Evolutionary conservation across 2,888 invertebrate genomes (phyloP).

Genomic region (Xylocampa areola): DNA sequence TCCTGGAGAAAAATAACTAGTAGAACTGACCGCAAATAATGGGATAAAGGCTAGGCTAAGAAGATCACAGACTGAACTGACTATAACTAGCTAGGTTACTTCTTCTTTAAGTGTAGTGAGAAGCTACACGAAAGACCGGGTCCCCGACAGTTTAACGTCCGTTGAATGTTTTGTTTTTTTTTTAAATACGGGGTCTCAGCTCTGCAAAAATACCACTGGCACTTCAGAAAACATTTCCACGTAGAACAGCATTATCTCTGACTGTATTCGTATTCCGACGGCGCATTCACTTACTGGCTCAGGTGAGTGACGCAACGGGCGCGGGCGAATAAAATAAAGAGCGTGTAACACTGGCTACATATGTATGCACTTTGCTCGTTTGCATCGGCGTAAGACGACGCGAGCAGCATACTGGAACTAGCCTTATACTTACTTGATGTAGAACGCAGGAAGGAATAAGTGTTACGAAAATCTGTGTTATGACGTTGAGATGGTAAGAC

Average conservation of each 20-base stretch:
- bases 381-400: slow-evolving; percentile 48
- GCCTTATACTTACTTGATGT: slow-evolving; percentile 34
- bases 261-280: slow-evolving; percentile 60
- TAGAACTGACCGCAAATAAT: too few relatives aligned
- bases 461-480: slow-evolving; percentile 5
- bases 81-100: too few relatives aligned
- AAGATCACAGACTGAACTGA: too few relatives aligned
- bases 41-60: too few relatives aligned
- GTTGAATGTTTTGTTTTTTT: too few relatives aligned
- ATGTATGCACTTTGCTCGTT: slow-evolving; percentile 65
- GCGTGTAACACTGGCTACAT: slow-evolving; percentile 54
- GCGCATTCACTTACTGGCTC: slow-evolving; percentile 64
- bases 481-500: slow-evolving; percentile 16
- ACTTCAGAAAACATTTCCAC: slow-evolving; percentile 33
- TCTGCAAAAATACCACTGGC: not conserved
- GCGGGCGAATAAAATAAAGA: slow-evolving; percentile 65
- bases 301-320: slow-evolving; percentile 62
- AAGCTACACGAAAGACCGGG: too few relatives aligned
- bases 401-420: slow-evolving; percentile 7
- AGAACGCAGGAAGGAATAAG: slow-evolving; percentile 10
- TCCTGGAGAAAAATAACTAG: too few relatives aligned
- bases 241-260: slow-evolving; percentile 34
- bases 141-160: too few relatives aligned
- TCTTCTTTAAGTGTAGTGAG: too few relatives aligned
- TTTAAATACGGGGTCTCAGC: too few relatives aligned